phyloP scores from a whole-genome alignment of 2,888 invertebrate species.

The Agrochola litura region DNA sequence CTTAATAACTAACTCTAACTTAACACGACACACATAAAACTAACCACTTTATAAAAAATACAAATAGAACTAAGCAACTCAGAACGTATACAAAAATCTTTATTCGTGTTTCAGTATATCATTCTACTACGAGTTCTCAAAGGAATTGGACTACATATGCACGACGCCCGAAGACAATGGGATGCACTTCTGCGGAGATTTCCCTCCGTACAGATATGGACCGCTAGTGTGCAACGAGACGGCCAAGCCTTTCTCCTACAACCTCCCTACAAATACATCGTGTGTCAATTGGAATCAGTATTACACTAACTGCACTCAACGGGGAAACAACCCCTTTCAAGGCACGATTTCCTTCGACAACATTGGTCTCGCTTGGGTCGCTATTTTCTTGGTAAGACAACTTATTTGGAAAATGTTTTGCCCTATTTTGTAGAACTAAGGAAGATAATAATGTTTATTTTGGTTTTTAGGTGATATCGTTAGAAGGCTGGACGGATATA shows the following conservation, averaged over 20 bases:
- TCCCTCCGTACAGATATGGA: slow-evolving; percentile 95
- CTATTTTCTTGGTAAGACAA: slow-evolving; percentile 98
- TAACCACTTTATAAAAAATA: neutral
- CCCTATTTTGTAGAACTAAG: neutral
- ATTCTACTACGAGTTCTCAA: slow-evolving; percentile 96
- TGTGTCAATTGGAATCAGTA: slow-evolving; percentile 99
- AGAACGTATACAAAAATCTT: slow-evolving; percentile 8
- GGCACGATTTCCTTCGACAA: slow-evolving; percentile 99
- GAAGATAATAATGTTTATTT: slow-evolving; percentile 15
- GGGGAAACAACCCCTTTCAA: slow-evolving; percentile 99
- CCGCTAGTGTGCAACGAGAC: slow-evolving; percentile 94
- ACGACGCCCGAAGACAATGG: slow-evolving; percentile 97
- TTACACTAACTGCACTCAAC: slow-evolving; percentile 98
- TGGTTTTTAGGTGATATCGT: slow-evolving; percentile 96
- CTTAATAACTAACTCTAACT: slow-evolving; percentile 29
- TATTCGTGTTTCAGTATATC: slow-evolving; percentile 90
- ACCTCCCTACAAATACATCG: slow-evolving; percentile 92
- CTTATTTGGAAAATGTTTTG: neutral
- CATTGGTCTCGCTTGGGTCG: slow-evolving; percentile 99
- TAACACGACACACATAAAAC: slow-evolving; percentile 44
- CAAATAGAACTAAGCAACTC: slow-evolving; percentile 4
- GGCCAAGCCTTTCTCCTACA: slow-evolving; percentile 91
- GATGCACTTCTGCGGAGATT: slow-evolving; percentile 96
- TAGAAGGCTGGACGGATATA: slow-evolving; percentile 99
- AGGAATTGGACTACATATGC: slow-evolving; percentile 99